Percentiles rank a stretch among this genome's conserved stretches.
Conservation (phyloP, 2,797 vertebrate genomes). For the Eupleurogrammus muticus region DNA sequence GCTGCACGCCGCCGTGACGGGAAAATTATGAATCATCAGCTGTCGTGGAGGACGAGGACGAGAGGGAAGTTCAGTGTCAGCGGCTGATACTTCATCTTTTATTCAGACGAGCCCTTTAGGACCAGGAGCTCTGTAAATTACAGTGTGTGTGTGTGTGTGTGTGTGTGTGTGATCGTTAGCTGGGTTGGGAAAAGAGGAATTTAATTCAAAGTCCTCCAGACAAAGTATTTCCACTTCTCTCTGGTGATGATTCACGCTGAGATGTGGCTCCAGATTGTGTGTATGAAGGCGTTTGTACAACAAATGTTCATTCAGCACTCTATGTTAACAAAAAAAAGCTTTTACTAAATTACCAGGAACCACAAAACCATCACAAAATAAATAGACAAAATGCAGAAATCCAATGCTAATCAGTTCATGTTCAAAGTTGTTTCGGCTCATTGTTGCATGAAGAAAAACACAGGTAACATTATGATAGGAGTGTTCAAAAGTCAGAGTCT, state of each 20-base stretch:
- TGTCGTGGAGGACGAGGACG: constrained; percentile 32
- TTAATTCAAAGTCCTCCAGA: constrained; percentile 29
- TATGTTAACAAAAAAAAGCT: not conserved
- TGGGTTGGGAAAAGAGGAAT: constrained; percentile 1
- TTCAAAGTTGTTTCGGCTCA: not conserved
- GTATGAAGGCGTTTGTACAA: constrained; percentile 12
- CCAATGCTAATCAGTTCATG: too few relatives aligned
- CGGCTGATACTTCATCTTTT: constrained; percentile 60
- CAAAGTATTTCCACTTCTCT: constrained; percentile 47
- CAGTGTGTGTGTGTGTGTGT: constrained; percentile 28
- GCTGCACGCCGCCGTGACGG: not conserved
- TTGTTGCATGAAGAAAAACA: not conserved
- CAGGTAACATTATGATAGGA: not conserved
- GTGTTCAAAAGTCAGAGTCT: not conserved
- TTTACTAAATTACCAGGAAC: not conserved
- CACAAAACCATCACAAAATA: too few relatives aligned
- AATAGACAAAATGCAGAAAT: too few relatives aligned
- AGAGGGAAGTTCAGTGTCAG: constrained; percentile 56
- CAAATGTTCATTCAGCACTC: constrained; percentile 3
- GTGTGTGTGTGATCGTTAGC: constrained; percentile 22
- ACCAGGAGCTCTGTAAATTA: constrained; percentile 46
- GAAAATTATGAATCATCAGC: constrained; percentile 35
- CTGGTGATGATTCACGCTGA: constrained; percentile 46
- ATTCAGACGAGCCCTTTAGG: constrained; percentile 55
- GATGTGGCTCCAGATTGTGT: constrained; percentile 2